Conservation (phyloP, 2,888 invertebrate species). For the Agrochola macilenta region DNA sequence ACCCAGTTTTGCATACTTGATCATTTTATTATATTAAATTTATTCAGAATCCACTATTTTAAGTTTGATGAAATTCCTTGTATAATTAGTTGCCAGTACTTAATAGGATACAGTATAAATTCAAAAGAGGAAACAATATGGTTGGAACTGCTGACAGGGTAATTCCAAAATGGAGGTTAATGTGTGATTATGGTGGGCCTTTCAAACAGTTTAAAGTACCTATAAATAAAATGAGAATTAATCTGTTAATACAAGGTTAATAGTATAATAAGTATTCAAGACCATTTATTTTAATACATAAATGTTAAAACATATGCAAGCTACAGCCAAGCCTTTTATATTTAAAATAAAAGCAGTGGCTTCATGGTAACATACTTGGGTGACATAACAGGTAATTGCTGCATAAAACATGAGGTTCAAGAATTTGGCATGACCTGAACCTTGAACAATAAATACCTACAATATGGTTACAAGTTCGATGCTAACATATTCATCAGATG, state of each 20-base stretch:
- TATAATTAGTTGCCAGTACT: background rate
- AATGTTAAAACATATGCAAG: conserved; percentile 9
- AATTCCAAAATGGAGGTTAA: conserved; percentile 58
- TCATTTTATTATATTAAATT: conserved; percentile 15
- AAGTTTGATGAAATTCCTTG: conserved; percentile 9
- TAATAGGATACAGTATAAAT: conserved; percentile 34
- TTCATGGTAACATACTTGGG: conserved; percentile 9
- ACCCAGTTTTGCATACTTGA: conserved; percentile 6
- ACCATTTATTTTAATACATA: conserved; percentile 16
- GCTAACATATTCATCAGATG: conserved; percentile 37
- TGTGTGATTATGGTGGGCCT: conserved; percentile 17
- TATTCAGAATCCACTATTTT: conserved; percentile 11
- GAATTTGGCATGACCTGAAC: conserved; percentile 54
- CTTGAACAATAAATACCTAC: conserved; percentile 48
- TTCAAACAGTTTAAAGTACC: background rate
- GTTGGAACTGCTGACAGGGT: conserved; percentile 35
- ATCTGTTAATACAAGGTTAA: conserved; percentile 35
- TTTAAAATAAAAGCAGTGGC: conserved; percentile 3
- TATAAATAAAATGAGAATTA: conserved; percentile 14
- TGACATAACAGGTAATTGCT: conserved; percentile 54
- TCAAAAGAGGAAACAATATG: conserved; percentile 34
- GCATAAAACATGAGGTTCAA: conserved; percentile 45
- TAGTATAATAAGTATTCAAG: conserved; percentile 39
- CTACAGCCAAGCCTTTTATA: background rate
- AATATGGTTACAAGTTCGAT: conserved; percentile 23